Conservation (phyloP, 2,797 vertebrate genomes). For the Danio choprae region DNA sequence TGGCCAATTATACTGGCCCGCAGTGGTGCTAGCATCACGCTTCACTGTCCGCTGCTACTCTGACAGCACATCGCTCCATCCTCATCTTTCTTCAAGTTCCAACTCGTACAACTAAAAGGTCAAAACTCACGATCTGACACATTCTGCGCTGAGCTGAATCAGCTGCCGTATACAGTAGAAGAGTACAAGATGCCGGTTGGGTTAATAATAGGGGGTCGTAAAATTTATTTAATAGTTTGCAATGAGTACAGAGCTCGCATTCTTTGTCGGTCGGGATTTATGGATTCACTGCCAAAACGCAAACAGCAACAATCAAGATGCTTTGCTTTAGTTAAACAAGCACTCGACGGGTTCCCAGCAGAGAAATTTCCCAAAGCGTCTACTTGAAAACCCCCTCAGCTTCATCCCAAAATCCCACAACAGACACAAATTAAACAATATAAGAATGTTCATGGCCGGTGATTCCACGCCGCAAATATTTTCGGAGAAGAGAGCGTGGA, state of each 20-base stretch:
- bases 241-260: conserved; percentile 43
- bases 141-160: conserved; percentile 17
- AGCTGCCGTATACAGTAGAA: conserved; percentile 4
- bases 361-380: conserved; percentile 49
- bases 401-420: conserved; percentile 53
- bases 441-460: conserved; percentile 54
- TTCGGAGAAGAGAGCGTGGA: conserved; percentile 43
- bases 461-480: conserved; percentile 58
- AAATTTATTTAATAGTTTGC: conserved; percentile 40
- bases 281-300: conserved; percentile 1
- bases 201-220: conserved; percentile 19
- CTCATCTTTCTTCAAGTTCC: conserved; percentile 26
- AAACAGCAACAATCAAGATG: conserved; percentile 36
- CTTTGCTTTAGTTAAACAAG: conserved; percentile 24
- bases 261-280: conserved; percentile 25
- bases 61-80: conserved; percentile 19
- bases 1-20: conserved; percentile 64
- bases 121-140: conserved; percentile 27
- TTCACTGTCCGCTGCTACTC: conserved; percentile 16
- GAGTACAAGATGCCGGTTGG: not conserved
- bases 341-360: conserved; percentile 35
- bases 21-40: conserved; percentile 44
- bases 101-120: conserved; percentile 17
- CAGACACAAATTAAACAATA: conserved; percentile 58
- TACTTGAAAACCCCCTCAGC: not conserved